Base-by-base conservation (phyloP, 23 tunicate genomes). In the Botrylloides violaceus region DNA sequence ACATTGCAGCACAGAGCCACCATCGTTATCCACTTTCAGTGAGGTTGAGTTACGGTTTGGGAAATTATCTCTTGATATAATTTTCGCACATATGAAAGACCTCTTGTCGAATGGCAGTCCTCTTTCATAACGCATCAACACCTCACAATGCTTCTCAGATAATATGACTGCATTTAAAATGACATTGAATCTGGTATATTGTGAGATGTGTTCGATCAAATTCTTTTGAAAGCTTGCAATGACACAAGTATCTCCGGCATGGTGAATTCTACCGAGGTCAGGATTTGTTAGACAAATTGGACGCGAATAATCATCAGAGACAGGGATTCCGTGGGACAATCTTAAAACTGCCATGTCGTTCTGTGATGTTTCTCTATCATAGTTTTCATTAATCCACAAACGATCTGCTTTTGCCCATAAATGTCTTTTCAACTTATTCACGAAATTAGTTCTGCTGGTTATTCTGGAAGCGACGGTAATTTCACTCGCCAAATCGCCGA, bases 1-100 rank as follows among this genome's bases (percentile, higher is more conserved):
- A 68, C 74, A 68, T 28, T 68, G 74, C 37, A 68, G 28, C 56
- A 68, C 74, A 9, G 74, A 5, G 26, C 74, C 74, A 4, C 74
- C 74, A 22, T 43, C 58, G 26, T 68, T 68, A 4, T 39, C 74
- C 25, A 23, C 36, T 31, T n/a, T 64, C 12, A 64, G 70, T 2
- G 70, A 39, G 5, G 21, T 21, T 29, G 22, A 23, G 25, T 5
- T 0, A 24, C 28, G 26, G 27, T 39, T 32, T 9, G 53, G 12
- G 15, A 43, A 9, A 43, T 7, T 9, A 43, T 43, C 53, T 18
- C 37, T 56, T 26, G 26, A 2, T 35, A 37, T 24, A 21, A 68
- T 68, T 43, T 68, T 56, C 20, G 74, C 57, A 28, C 74, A 68
- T 4, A 68, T 19, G 28, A 23, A 37, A 38, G 24, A 7, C 9